Base-by-base conservation (phyloP, 2,888 invertebrate species). In the Vandiemenella viatica region DNA sequence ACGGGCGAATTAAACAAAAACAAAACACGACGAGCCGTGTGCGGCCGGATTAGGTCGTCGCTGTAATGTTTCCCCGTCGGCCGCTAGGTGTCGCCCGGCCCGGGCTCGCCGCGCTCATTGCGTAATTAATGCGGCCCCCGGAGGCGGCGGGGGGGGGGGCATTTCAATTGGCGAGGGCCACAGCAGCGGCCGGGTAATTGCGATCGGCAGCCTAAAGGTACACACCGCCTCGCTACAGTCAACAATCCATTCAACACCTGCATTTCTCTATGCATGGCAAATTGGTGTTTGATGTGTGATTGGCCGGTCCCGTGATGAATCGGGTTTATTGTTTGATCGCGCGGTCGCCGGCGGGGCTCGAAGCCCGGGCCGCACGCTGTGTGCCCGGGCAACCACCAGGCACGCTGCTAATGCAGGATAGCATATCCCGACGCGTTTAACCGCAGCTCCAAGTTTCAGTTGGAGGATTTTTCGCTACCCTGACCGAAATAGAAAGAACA, bases 161-260 rank as follows among this genome's bases (percentile, higher is more conserved):
- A 43, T n/a, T 19, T 16, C 42, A 16, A 42, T 19, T 19, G 42
- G 16, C 13, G 8, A 8, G 17, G 48, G 16, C 42, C 37, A 22
- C 48, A 16, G 23, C 43, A 41, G n/a, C 26, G 41, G 15, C 22
- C 32, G 45, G 49, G 43, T 53, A 53, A 53, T 53, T 53, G 53
- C 50, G 45, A 50, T 47, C 43, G 48, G 50, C 37, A 44, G 48
- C 50, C 42, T 50, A 23, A 40, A 50, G 50, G 47, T 44, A 47
- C 50, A 50, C 50, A 50, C 47, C 17, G 37, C 17, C 38, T 50
- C 42, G 32, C 50, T 45, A 50, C 50, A 52, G 50, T 52, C 52
- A 52, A 52, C 52, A 52, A 20, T 37, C 46, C 46, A 50, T 52
- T 50, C 48, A 50, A 52, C 52, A 52, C 52, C 52, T 52, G 48